A percentile compares a stretch with the other conserved stretches of the same genome.
These are phyloP conservation scores for Neoitamus cyanurus DNA, from an alignment of 2,888 invertebrate genomes.

Conservation along the genomic window DNA sequence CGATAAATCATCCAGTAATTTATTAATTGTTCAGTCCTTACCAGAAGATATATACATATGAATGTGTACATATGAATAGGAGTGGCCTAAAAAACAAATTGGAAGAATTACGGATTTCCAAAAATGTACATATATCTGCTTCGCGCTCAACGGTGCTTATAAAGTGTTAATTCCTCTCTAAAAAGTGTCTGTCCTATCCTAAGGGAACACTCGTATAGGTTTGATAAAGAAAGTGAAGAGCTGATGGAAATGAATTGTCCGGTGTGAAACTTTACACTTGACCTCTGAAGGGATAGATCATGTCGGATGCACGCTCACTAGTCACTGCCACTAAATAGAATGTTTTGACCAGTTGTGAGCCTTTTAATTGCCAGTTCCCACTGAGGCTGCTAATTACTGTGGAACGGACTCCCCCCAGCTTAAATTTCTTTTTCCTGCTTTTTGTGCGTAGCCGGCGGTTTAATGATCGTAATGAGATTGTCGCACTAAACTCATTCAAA, in stretches of 20 bases:
- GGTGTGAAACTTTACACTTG: constrained; percentile 31
- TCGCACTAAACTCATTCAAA: not conserved
- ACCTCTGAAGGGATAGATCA: not conserved
- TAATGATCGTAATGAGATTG: constrained; percentile 23
- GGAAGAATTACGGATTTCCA: too few relatives aligned
- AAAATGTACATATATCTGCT: too few relatives aligned
- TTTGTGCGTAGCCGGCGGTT: not conserved
- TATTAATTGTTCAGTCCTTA: too few relatives aligned
- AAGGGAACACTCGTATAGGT: not conserved
- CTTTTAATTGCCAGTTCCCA: constrained; percentile 28
- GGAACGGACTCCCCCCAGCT: not conserved
- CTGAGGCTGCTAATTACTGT: constrained; percentile 14
- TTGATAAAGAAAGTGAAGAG: constrained; percentile 3
- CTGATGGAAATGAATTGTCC: constrained; percentile 4
- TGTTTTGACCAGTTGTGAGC: not conserved
- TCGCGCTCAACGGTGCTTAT: too few relatives aligned
- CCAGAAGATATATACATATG: too few relatives aligned
- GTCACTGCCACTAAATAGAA: not conserved
- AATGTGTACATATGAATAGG: too few relatives aligned
- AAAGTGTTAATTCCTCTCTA: too few relatives aligned
- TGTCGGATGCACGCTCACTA: not conserved
- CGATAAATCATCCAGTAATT: too few relatives aligned
- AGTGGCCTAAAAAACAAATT: too few relatives aligned
- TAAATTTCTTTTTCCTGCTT: constrained; percentile 27
- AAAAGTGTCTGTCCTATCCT: not conserved